Evolutionary conservation across 1,140 invertebrate species (phyloP).

Genomic region (Drosophila seguyi): DNA sequence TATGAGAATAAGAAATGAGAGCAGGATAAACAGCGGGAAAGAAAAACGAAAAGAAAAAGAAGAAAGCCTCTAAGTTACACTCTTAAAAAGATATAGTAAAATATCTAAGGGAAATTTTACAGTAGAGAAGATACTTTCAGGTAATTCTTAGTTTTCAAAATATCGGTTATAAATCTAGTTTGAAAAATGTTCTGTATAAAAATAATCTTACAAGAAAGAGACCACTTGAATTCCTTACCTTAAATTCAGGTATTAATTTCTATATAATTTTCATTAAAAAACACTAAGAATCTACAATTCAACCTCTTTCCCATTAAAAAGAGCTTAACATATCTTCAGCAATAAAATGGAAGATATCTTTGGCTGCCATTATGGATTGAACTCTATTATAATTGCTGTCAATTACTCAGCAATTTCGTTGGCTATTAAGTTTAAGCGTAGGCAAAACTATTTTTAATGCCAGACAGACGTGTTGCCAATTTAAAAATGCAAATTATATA

Average conservation of each 20-base stretch:
- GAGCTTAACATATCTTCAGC: neutral
- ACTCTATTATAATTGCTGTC: slow-evolving; percentile 2
- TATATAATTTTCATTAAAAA: no score
- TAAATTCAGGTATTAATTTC: no score
- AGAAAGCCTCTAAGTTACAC: slow-evolving; percentile 16
- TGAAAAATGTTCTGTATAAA: no score
- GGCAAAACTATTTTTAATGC: slow-evolving; percentile 14
- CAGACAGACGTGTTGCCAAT: slow-evolving; percentile 5
- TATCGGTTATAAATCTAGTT: neutral
- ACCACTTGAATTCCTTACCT: no score
- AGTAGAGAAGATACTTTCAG: neutral
- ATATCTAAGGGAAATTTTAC: no score
- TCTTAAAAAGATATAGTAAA: neutral
- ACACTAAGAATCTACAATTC: no score
- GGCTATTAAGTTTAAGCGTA: neutral
- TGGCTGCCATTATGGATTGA: neutral
- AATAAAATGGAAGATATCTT: neutral
- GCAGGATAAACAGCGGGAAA: slow-evolving; percentile 12
- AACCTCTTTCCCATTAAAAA: neutral
- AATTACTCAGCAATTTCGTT: slow-evolving; percentile 8
- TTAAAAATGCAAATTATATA: neutral
- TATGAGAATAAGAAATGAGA: neutral
- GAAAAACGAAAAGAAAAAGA: slow-evolving; percentile 32
- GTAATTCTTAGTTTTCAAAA: neutral
- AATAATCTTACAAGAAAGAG: no score